Evolutionary conservation across 2,113 vertebrate genomes (phyloP).

Genomic region (Corythornis madagascariensis): DNA sequence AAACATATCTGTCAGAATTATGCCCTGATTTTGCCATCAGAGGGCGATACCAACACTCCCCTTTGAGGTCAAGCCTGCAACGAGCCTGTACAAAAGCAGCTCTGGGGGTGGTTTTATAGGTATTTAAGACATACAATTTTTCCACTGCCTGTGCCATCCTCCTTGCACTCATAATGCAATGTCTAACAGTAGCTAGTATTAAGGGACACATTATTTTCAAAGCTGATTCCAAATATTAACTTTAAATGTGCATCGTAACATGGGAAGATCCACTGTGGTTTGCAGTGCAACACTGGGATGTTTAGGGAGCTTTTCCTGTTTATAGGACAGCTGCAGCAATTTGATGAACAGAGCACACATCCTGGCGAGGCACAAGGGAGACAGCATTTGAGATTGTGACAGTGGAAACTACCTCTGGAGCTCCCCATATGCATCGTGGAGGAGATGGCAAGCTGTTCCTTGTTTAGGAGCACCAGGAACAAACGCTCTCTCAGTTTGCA

Average conservation of each 20-base stretch:
- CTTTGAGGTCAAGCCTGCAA: constrained; percentile 27
- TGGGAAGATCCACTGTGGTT: neutral
- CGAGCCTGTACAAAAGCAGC: neutral
- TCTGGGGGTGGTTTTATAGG: neutral
- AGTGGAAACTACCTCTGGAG: constrained; percentile 57
- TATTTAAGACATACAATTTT: constrained; percentile 12
- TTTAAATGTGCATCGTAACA: constrained; percentile 6
- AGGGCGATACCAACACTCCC: constrained; percentile 51
- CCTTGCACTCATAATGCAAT: neutral
- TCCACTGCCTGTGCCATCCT: neutral
- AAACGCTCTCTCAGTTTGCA: neutral
- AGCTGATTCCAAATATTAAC: constrained; percentile 49
- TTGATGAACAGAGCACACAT: constrained; percentile 42
- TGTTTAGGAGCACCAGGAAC: constrained; percentile 41
- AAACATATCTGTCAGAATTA: neutral
- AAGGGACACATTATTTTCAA: constrained; percentile 38
- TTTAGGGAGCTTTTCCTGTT: constrained; percentile 42
- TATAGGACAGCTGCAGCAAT: constrained; percentile 48
- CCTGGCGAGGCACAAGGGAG: constrained; percentile 36
- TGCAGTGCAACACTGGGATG: constrained; percentile 8
- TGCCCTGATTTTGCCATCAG: constrained; percentile 33
- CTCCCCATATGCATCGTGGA: constrained; percentile 23
- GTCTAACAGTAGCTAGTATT: constrained; percentile 21
- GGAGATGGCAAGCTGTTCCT: constrained; percentile 48
- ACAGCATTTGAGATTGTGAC: constrained; percentile 42